Base-by-base conservation (phyloP, 2,888 invertebrate species). In the Leucophora obtusa region DNA sequence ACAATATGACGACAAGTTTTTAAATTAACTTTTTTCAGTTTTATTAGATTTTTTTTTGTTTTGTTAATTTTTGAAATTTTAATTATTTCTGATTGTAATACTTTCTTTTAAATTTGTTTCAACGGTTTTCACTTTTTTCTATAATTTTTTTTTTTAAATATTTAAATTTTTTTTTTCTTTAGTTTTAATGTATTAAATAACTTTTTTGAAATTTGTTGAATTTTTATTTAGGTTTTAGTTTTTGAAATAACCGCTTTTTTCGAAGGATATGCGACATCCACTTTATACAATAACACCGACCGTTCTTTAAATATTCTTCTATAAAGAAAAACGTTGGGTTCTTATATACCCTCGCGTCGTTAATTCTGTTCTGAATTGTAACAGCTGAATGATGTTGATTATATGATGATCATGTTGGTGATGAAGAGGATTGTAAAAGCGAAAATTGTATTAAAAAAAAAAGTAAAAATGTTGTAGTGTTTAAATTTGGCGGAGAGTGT, bases 321-420 rank as follows among this genome's bases (percentile, higher is more conserved):
- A 35, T 14, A 73, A 74, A 35, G 50, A 35, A 51, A 70, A 77
- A 33, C 83, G 86, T 83, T 85, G 85, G 89, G 87, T 89, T 89
- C 89, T 89, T 89, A 87, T 89, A 89, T 89, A 89, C 89, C 87
- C 85, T 89, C 88, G 88, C 82, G 47, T 82, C 60, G 80, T 51
- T 71, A 79, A 79, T 72, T 82, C 71, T 62, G 74, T 79, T 79
- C 78, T 73, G 69, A 77, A 72, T 74, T 78, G 74, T 75, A 59
- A 73, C 77, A 33, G 72, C 62, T 68, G 51, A 71, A 74, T 65
- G 73, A 60, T 72, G 63, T 59, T 70, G 53, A 47, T 79, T 76
- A 74, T 70, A 76, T 82, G 70, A 80, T 75, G 74, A 78, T 68
- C 14, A 28, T 33, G 56, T 7, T 28, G 28, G 38, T 24, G 54